Conservation (phyloP, 2,113 vertebrate species). For the Antennarius striatus region DNA sequence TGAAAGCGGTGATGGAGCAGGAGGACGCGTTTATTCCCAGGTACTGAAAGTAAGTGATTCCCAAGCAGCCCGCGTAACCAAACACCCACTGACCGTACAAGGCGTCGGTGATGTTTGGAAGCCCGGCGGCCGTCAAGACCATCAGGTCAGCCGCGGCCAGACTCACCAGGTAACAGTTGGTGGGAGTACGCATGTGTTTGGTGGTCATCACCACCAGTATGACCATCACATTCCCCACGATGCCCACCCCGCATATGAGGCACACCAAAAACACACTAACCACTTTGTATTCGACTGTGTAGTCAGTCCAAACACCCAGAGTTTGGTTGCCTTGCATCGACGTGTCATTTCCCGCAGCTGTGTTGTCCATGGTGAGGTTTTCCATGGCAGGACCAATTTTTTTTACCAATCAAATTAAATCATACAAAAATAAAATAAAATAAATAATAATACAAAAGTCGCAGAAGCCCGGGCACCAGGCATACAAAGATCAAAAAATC, state of each 20-base stretch:
- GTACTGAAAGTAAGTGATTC: conserved; percentile 96
- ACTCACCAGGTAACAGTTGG: conserved; percentile 98
- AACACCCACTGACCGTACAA: conserved; percentile 93
- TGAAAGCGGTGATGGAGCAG: conserved; percentile 97
- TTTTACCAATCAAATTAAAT: background rate
- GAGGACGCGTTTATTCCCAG: conserved; percentile 97
- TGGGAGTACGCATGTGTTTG: conserved; percentile 98
- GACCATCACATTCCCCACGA: conserved; percentile 95
- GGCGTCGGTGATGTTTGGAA: conserved; percentile 95
- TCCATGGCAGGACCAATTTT: conserved; percentile 54
- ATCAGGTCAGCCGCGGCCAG: conserved; percentile 93
- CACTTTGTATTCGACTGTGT: conserved; percentile 87
- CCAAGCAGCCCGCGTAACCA: conserved; percentile 90
- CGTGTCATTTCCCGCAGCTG: conserved; percentile 86
- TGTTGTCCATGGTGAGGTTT: conserved; percentile 57
- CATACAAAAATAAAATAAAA: background rate
- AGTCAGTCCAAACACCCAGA: conserved; percentile 79
- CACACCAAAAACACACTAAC: conserved; percentile 88
- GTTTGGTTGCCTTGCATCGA: conserved; percentile 79
- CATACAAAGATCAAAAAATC: conserved; percentile 8
- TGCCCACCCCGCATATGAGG: conserved; percentile 90
- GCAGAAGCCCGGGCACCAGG: background rate
- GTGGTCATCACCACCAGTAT: conserved; percentile 96
- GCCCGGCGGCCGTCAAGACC: conserved; percentile 93
- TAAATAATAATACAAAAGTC: background rate